phyloP scores from a whole-genome alignment of 2,797 vertebrate genomes.

The Poeciliopsis infans region DNA sequence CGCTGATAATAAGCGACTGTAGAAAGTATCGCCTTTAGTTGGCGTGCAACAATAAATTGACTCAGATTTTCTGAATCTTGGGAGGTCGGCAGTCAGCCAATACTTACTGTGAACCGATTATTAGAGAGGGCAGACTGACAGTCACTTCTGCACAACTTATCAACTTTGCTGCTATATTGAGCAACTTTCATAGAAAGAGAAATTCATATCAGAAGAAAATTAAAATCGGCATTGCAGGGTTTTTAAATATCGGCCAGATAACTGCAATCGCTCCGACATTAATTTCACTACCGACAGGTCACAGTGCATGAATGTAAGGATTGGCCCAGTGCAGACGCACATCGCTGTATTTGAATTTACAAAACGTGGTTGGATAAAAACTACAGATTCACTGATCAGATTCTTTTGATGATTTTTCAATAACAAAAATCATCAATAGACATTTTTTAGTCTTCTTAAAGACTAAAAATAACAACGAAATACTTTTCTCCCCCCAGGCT shows the following conservation, averaged over 20 bases:
- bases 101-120: neutral
- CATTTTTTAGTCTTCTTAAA: neutral
- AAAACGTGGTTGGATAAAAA: neutral
- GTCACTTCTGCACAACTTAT: neutral
- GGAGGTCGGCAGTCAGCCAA: neutral
- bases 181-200: neutral
- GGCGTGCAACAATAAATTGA: neutral
- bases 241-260: neutral
- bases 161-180: neutral
- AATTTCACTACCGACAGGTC: neutral
- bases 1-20: neutral
- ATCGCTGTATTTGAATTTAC: neutral
- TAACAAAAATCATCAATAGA: no score
- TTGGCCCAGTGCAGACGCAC: neutral
- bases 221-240: neutral
- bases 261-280: neutral
- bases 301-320: neutral
- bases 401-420: neutral
- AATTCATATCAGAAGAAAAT: neutral
- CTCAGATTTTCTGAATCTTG: neutral
- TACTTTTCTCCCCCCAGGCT: neutral
- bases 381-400: neutral
- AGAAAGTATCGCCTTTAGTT: neutral
- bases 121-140: neutral
- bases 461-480: neutral